Base-by-base conservation (phyloP, 2,888 invertebrate species). In the Rhaphigaster nebulosa region DNA sequence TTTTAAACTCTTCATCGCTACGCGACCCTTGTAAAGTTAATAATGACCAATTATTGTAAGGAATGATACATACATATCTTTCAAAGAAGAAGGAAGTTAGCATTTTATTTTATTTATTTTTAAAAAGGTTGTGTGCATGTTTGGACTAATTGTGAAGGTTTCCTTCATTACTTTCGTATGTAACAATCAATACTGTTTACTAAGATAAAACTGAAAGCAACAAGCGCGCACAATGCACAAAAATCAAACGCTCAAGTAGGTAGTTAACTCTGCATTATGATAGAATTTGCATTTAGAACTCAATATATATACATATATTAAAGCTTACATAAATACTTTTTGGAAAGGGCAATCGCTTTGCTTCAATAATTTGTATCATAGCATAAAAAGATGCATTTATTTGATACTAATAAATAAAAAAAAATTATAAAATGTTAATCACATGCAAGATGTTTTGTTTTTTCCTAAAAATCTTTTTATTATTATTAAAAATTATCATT, bases 221-320 rank as follows among this genome's bases (percentile, higher is more conserved):
- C 84, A 84, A 84, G 84, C 84, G 84, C 84, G 84, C 84, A 84
- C 84, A 84, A 84, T 84, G 84, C 84, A 84, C 84, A 84, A 84
- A 80, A 80, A 84, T 45, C 84, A 84, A 84, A 84, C 45, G 84
- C 84, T 84, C 84, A 84, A 84, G 84, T 84, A 84, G 84, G 2
- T 84, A 84, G 84, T 84, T 26, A 45, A 84, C 34, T 84, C 84
- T 84, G 84, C 45, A 84, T 84, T n/a, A 45, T 84, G n/a, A 84
- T 84, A 45, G 45, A n/a, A 45, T n/a, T 84, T 84, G 84, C 45
- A 84, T 45, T 84, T 84, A 84, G 84, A 84, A 45, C 13, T 84
- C 26, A 34, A 80, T 38, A 76, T 76, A 80, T 34, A 38, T 38
- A 65, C 12, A 65, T 65, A 65, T 56, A 38, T 41, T 15, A 38